A percentile compares a stretch with the other conserved stretches of the same genome.
These are phyloP conservation scores for Muscina levida DNA, from an alignment of 2,888 invertebrate species.

Conservation along the genomic window DNA sequence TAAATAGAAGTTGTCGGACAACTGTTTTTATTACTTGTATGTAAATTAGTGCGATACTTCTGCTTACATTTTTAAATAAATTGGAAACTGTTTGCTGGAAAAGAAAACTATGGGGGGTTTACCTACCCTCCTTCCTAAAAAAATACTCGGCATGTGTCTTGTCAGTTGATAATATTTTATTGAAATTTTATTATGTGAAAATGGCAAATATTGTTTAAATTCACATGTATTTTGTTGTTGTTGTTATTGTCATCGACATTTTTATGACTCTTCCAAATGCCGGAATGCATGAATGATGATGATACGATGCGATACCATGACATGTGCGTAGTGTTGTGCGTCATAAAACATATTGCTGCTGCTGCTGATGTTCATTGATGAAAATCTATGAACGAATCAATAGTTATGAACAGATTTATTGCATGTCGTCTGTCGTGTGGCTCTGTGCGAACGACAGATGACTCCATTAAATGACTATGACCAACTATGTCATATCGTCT, in stretches of 20 bases:
- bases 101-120: too few species aligned
- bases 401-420: not conserved
- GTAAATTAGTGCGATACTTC: too few species aligned
- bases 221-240: not conserved
- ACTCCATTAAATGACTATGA: too few species aligned
- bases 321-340: not conserved
- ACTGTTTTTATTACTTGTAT: too few species aligned
- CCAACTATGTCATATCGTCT: too few species aligned
- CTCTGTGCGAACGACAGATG: too few species aligned
- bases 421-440: too few species aligned
- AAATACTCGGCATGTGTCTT: too few species aligned
- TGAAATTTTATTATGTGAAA: constrained; percentile 25
- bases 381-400: constrained; percentile 17
- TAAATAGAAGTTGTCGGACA: too few species aligned
- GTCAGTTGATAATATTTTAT: constrained; percentile 38
- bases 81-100: too few species aligned
- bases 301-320: not conserved
- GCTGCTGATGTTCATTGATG: constrained; percentile 42
- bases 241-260: not conserved
- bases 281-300: not conserved
- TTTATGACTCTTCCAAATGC: not conserved
- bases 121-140: too few species aligned
- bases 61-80: too few species aligned
- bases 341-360: constrained; percentile 27
- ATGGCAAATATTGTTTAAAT: not conserved